These are phyloP conservation scores for Encarsia formosa DNA, from an alignment of 2,888 invertebrate species.

Conservation along the genomic window DNA sequence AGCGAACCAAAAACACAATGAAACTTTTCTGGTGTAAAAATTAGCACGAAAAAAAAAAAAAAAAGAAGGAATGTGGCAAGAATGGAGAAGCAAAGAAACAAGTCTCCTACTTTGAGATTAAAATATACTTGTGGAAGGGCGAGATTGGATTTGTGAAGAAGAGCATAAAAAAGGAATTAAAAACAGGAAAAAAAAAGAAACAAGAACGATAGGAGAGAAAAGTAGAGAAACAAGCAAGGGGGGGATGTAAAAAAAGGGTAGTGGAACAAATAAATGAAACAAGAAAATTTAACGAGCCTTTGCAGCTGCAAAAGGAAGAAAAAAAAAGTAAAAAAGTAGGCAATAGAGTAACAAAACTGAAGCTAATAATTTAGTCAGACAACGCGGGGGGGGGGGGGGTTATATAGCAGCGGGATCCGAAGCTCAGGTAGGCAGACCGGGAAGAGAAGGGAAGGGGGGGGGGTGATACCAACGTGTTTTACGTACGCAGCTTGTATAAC, in stretches of 20 bases:
- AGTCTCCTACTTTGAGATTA: slow-evolving; percentile 6
- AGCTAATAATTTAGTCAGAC: slow-evolving; percentile 38
- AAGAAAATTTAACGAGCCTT: slow-evolving; percentile 29
- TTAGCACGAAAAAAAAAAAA: too few species aligned
- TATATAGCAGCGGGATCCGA: not conserved
- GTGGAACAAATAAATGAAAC: slow-evolving; percentile 1
- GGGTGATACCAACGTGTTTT: not conserved
- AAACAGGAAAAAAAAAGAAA: not conserved
- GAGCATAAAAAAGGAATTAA: not conserved
- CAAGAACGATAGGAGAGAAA: not conserved
- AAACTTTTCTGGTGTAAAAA: too few species aligned
- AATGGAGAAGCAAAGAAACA: too few species aligned
- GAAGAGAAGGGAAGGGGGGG: not conserved
- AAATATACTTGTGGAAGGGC: slow-evolving; percentile 10
- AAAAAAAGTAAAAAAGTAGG: slow-evolving; percentile 1
- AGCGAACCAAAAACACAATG: too few species aligned
- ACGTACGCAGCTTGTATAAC: too few species aligned
- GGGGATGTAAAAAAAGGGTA: not conserved
- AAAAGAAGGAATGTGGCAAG: too few species aligned
- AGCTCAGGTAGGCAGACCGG: slow-evolving; percentile 3
- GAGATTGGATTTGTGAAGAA: slow-evolving; percentile 15
- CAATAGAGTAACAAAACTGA: slow-evolving; percentile 23
- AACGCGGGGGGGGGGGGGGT: not conserved
- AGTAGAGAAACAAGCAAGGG: not conserved
- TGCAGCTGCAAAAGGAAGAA: slow-evolving; percentile 16